Conservation (phyloP, 1,140 invertebrate species). For the Lordiphosa clarofinis region DNA sequence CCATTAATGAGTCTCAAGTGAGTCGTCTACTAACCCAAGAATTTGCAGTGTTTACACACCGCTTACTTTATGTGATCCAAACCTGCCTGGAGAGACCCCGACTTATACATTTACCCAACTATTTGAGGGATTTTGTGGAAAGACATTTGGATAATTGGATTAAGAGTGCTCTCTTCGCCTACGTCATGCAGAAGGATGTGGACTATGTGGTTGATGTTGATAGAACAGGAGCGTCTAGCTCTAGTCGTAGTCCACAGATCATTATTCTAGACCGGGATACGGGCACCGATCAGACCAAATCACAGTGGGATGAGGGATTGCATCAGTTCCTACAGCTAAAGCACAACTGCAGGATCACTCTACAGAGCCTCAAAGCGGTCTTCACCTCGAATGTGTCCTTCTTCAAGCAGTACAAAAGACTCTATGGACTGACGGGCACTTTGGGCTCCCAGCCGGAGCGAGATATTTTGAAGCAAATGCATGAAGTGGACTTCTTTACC, state of each 20-base stretch:
- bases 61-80: slow-evolving; percentile 3
- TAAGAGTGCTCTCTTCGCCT: slow-evolving; percentile 7
- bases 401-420: slow-evolving; percentile 65
- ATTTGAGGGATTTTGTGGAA: slow-evolving; percentile 8
- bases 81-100: background rate
- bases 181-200: slow-evolving; percentile 7
- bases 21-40: background rate
- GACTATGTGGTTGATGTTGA: slow-evolving; percentile 59
- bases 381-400: slow-evolving; percentile 79
- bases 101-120: slow-evolving; percentile 7
- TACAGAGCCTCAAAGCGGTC: slow-evolving; percentile 72
- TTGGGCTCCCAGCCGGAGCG: slow-evolving; percentile 11
- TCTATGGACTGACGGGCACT: slow-evolving; percentile 57
- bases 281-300: slow-evolving; percentile 72
- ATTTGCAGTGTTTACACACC: background rate
- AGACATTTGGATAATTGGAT: slow-evolving; percentile 10
- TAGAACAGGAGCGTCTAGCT: slow-evolving; percentile 43
- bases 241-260: slow-evolving; percentile 52
- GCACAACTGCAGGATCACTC: slow-evolving; percentile 74
- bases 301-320: slow-evolving; percentile 77
- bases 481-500: slow-evolving; percentile 5
- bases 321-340: slow-evolving; percentile 80
- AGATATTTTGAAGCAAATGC: background rate
- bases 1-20: background rate
- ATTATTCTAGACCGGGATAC: slow-evolving; percentile 78